phyloP scores from a whole-genome alignment of 2,113 vertebrate species.

The Dicentrarchus labrax region DNA sequence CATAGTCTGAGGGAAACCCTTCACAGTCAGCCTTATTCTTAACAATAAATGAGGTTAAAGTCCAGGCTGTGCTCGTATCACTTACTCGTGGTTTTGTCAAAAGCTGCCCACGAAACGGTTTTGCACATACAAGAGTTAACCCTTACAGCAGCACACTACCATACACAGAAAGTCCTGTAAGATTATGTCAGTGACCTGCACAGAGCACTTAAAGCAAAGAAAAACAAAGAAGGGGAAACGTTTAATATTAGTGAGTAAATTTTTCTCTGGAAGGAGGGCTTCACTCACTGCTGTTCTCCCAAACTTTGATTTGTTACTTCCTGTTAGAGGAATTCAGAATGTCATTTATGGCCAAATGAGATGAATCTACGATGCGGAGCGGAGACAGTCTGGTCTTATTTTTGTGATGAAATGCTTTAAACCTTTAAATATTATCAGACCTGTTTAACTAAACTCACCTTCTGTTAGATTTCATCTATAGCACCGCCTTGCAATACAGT shows the following conservation, averaged over 20 bases:
- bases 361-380: background rate
- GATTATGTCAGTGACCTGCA: background rate
- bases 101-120: slow-evolving; percentile 4
- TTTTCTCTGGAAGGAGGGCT: background rate
- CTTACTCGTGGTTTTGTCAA: slow-evolving; percentile 25
- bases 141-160: background rate
- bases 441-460: background rate
- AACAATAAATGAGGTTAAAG: slow-evolving; percentile 56
- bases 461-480: background rate
- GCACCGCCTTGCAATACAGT: background rate
- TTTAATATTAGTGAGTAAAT: background rate
- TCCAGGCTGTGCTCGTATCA: slow-evolving; percentile 37
- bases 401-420: background rate
- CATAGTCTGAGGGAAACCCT: slow-evolving; percentile 7
- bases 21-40: slow-evolving; percentile 13
- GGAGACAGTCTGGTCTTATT: background rate
- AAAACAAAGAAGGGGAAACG: background rate
- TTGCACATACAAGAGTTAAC: background rate
- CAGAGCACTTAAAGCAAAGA: background rate
- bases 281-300: background rate
- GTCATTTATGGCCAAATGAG: background rate
- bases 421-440: background rate
- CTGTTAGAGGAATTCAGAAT: background rate
- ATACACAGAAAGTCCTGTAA: background rate
- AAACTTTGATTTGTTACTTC: slow-evolving; percentile 21